Percentiles rank a stretch among this genome's conserved stretches.
phyloP scores from a whole-genome alignment of 30 jellyfish, hydroid and myxozoan species.

The Chrysaora quinquecirrha region DNA sequence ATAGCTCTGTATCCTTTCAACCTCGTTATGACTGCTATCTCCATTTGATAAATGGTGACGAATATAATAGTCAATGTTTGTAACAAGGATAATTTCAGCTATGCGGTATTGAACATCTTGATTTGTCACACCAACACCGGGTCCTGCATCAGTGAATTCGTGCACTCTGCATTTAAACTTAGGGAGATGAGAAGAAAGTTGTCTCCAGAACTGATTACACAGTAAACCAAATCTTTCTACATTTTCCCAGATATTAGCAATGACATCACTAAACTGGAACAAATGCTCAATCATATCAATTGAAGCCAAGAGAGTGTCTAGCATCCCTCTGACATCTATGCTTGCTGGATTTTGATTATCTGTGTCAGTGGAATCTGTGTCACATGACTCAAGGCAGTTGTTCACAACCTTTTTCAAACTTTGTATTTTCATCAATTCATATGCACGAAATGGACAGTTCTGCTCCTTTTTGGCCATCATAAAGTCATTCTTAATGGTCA shows the following conservation, averaged over 20 bases:
- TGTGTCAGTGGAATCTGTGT: not conserved
- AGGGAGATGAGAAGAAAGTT: conserved; percentile 18
- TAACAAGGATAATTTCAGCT: conserved; percentile 16
- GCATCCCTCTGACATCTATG: not conserved
- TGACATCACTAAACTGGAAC: not conserved
- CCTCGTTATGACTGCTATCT: conserved; percentile 55
- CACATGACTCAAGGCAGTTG: conserved; percentile 3
- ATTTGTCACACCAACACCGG: conserved; percentile 47
- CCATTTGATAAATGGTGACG: conserved; percentile 21
- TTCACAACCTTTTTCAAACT: not conserved
- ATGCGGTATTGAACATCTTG: conserved; percentile 21
- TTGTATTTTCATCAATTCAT: not conserved
- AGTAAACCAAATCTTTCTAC: not conserved
- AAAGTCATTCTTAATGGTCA: not conserved
- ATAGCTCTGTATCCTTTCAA: conserved; percentile 35
- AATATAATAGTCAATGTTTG: conserved; percentile 5
- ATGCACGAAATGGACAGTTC: not conserved
- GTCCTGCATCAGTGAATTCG: conserved; percentile 49
- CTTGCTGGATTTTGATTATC: not conserved
- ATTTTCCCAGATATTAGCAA: not conserved
- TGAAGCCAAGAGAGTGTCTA: not conserved
- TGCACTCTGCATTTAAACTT: conserved; percentile 25
- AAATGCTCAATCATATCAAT: not conserved
- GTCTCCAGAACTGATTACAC: not conserved
- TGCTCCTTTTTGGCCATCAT: not conserved